A percentile compares a stretch with the other conserved stretches of the same genome.
These are phyloP conservation scores for Syngnathoides biaculeatus DNA, from an alignment of 2,113 vertebrate species.

Conservation along the genomic window DNA sequence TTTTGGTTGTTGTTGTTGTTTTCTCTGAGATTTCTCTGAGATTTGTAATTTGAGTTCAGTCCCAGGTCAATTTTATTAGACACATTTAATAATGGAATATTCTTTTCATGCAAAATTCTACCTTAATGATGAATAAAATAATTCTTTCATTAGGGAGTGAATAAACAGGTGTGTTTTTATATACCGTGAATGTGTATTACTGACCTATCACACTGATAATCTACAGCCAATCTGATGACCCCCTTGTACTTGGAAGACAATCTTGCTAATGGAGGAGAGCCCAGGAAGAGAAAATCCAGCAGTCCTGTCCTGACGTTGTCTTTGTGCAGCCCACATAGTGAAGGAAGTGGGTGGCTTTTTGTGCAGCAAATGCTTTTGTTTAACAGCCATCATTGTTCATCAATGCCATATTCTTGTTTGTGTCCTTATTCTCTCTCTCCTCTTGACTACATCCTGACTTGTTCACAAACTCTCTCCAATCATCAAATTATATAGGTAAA, in stretches of 20 bases:
- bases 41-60: neutral
- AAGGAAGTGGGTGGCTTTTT: constrained; percentile 4
- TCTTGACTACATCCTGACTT: constrained; percentile 3
- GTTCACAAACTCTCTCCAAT: neutral
- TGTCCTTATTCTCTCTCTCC: constrained; percentile 11
- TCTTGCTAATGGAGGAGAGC: constrained; percentile 52
- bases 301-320: neutral
- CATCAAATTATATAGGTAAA: neutral
- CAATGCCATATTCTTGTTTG: constrained; percentile 29
- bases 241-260: constrained; percentile 36
- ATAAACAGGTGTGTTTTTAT: neutral
- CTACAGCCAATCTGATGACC: constrained; percentile 38
- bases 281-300: constrained; percentile 16
- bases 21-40: neutral
- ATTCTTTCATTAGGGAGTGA: constrained; percentile 1
- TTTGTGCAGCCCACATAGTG: neutral
- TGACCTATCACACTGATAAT: constrained; percentile 19
- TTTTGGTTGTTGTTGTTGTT: too few relatives aligned
- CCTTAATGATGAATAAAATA: constrained; percentile 9
- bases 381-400: constrained; percentile 34
- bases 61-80: neutral
- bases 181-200: neutral
- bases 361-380: constrained; percentile 26
- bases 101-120: constrained; percentile 7
- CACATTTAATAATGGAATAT: too few relatives aligned